Evolutionary conservation across 2,113 vertebrate species (phyloP), one percentile per base, ranked within the genome.

Genomic region (Cercocebus atys): DNA sequence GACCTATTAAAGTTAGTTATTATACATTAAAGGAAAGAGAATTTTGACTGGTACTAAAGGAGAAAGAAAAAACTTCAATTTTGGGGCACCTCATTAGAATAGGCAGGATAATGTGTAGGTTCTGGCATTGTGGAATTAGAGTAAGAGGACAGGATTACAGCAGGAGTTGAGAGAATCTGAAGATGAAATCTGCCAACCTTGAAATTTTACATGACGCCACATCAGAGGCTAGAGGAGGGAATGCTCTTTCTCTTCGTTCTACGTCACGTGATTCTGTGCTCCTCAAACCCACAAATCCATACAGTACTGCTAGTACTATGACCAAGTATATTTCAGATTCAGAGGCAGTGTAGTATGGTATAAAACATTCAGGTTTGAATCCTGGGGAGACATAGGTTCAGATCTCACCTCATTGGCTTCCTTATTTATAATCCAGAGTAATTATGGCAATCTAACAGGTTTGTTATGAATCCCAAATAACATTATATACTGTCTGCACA

Each of bases 71-170:
- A 90, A 59, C 20, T 78, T 68, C 45, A 59, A 50, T 14, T 22
- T 0, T 18, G 40, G 35, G 18, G 13, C 2, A 30, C 11, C 11
- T 68, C 35, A 27, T 0, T 76, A 10, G n/a, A 27, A 76, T 22
- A 66, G 30, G 9, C 32, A 25, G 30, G 45, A 61, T 43, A 7
- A 59, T 5, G 14, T 72, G 76, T n/a, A 45, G 20, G 17, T 25
- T 38, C 35, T 45, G 35, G 17, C 10, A 3, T 25, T 68, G 40
- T 83, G n/a, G 68, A 2, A 40, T 50, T n/a, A 30, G 75, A 61
- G 35, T 23, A 52, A 50, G 23, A 82, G 2, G 17, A 8, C 35
- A 82, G 25, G 23, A 78, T 8, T 32, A 38, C 38, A 79, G 11
- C 38, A 55, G 12, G 32, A n/a, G 1, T 16, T 20, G 10, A n/a